Evolutionary conservation across 2,113 vertebrate genomes (phyloP).

Genomic region (Tragelaphus imberbis): DNA sequence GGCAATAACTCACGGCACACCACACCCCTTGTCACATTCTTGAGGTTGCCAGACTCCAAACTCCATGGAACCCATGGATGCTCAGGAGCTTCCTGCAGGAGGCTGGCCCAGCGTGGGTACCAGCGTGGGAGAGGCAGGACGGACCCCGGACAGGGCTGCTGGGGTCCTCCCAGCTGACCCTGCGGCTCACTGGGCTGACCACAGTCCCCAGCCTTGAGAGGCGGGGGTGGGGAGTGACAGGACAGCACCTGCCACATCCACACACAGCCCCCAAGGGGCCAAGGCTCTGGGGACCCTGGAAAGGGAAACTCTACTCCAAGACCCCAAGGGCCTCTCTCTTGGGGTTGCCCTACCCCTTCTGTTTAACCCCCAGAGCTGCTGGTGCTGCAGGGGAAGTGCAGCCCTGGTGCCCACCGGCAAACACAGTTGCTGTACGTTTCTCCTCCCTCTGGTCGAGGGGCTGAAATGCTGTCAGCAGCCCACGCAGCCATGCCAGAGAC

Average conservation of each 20-base stretch:
- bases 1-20: background rate
- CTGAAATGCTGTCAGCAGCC: background rate
- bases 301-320: background rate
- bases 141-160: background rate
- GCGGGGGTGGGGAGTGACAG: fast-evolving
- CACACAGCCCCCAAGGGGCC: no score
- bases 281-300: background rate
- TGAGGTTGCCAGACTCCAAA: background rate
- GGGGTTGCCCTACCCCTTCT: no score
- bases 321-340: background rate
- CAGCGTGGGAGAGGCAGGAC: background rate
- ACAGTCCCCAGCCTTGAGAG: no score
- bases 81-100: background rate
- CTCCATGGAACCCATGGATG: background rate
- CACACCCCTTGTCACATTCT: background rate
- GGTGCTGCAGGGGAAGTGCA: fast-evolving
- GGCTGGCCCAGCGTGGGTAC: background rate
- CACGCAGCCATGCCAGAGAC: background rate
- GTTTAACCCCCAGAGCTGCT: background rate
- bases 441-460: background rate
- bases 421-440: background rate
- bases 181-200: background rate
- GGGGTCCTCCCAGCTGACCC: background rate
- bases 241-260: background rate
- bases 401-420: background rate